These are phyloP conservation scores for Epinephelus fuscoguttatus DNA, from an alignment of 2,113 vertebrate species.

Conservation along the genomic window DNA sequence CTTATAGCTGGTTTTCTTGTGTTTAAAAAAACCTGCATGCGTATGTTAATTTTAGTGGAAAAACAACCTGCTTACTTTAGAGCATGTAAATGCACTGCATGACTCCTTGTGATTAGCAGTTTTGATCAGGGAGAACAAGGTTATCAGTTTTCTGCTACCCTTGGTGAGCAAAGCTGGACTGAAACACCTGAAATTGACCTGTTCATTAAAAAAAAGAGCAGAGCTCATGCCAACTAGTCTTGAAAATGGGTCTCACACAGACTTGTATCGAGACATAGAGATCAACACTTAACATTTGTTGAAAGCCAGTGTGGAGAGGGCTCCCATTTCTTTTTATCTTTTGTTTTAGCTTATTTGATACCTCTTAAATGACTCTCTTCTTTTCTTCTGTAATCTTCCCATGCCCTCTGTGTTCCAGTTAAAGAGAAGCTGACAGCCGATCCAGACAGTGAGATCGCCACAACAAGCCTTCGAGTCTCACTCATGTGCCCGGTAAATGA, in stretches of 20 bases:
- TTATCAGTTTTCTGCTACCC: background rate
- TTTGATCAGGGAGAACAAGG: background rate
- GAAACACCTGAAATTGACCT: background rate
- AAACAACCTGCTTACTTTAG: too few relatives aligned
- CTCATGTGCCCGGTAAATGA: conserved; percentile 94
- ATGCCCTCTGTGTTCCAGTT: conserved; percentile 81
- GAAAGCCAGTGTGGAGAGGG: background rate
- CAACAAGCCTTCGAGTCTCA: conserved; percentile 94
- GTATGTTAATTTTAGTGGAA: too few relatives aligned
- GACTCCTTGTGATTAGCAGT: background rate
- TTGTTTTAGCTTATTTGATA: background rate
- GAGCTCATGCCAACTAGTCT: background rate
- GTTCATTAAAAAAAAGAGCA: background rate
- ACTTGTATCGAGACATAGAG: background rate
- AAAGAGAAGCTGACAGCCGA: conserved; percentile 97
- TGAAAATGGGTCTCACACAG: background rate
- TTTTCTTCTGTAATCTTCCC: background rate
- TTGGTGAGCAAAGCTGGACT: background rate
- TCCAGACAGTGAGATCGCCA: conserved; percentile 96
- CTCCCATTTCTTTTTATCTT: background rate
- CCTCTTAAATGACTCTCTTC: background rate
- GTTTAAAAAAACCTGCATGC: too few relatives aligned
- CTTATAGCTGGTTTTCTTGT: too few relatives aligned
- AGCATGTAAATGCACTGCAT: background rate
- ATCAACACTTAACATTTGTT: background rate